Percentiles rank a stretch among this genome's conserved stretches.
Conservation (phyloP, 2,113 vertebrate genomes). For the Sakesphorus luctuosus region DNA sequence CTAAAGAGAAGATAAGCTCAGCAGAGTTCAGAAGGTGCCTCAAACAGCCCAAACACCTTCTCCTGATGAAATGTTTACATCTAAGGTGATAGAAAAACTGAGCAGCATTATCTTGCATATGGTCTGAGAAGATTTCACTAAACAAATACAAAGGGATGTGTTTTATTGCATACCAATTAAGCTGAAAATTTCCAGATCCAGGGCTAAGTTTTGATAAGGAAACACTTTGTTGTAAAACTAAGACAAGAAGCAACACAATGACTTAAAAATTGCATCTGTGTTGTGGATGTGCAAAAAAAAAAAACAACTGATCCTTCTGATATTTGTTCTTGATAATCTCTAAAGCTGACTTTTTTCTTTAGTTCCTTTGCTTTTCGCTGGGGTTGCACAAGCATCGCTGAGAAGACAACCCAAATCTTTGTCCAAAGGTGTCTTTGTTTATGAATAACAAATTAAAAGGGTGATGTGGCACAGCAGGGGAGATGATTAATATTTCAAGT, state of each 20-base stretch:
- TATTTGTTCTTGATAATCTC: neutral
- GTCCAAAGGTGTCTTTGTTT: neutral
- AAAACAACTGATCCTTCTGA: neutral
- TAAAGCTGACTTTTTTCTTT: neutral
- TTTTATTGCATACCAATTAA: neutral
- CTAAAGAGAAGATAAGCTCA: constrained; percentile 31
- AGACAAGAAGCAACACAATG: neutral
- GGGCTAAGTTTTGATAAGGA: neutral
- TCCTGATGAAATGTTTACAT: constrained; percentile 52
- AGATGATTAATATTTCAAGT: neutral
- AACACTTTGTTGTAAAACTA: neutral
- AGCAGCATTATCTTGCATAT: constrained; percentile 28
- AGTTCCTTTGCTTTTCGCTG: neutral
- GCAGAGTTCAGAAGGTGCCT: constrained; percentile 22
- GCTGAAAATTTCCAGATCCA: neutral
- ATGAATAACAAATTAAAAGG: constrained; percentile 3
- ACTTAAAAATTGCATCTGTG: neutral
- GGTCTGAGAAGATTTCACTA: constrained; percentile 28
- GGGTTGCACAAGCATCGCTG: fast-evolving
- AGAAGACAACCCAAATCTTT: neutral
- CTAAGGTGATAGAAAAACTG: constrained; percentile 27
- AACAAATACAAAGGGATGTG: neutral
- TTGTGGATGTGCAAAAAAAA: neutral
- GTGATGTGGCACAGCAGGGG: neutral
- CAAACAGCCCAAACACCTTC: constrained; percentile 1